These are phyloP conservation scores for Epinotia nisella DNA, from an alignment of 2,888 invertebrate genomes.

Conservation along the genomic window DNA sequence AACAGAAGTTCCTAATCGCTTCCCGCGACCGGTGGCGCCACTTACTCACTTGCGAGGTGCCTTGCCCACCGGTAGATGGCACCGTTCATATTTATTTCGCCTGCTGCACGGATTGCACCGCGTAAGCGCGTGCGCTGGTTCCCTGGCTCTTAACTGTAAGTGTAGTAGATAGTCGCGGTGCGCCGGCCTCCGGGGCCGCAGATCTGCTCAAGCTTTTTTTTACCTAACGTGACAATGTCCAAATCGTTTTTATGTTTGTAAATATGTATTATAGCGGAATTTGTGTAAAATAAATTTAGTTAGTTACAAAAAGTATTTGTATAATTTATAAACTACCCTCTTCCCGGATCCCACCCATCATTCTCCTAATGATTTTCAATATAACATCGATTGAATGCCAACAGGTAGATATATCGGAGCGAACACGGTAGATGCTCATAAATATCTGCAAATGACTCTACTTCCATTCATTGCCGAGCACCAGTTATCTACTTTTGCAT, in stretches of 20 bases:
- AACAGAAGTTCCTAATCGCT: slow-evolving; percentile 26
- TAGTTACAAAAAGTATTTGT: slow-evolving; percentile 64
- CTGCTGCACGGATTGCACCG: slow-evolving; percentile 16
- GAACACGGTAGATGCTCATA: not conserved
- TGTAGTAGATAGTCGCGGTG: slow-evolving; percentile 34
- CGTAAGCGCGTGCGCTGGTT: slow-evolving; percentile 30
- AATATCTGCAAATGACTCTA: not conserved
- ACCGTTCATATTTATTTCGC: slow-evolving; percentile 30
- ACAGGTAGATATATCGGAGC: not conserved
- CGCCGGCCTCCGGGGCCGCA: slow-evolving; percentile 37
- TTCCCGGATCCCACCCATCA: not conserved
- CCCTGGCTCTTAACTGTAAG: slow-evolving; percentile 35
- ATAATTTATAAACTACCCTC: slow-evolving; percentile 46
- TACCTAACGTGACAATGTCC: slow-evolving; percentile 76
- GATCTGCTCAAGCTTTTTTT: slow-evolving; percentile 75
- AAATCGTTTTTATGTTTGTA: slow-evolving; percentile 83
- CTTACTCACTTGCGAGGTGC: not conserved
- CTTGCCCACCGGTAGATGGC: slow-evolving; percentile 4
- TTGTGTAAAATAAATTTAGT: slow-evolving; percentile 81
- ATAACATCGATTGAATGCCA: not conserved
- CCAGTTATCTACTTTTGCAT: too few relatives aligned
- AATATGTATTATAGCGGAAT: slow-evolving; percentile 85
- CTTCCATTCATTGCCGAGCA: not conserved
- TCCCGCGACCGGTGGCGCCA: slow-evolving; percentile 14
- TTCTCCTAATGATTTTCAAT: not conserved